phyloP scores from a whole-genome alignment of 1,140 invertebrate genomes.

The Drosophila sproati region DNA sequence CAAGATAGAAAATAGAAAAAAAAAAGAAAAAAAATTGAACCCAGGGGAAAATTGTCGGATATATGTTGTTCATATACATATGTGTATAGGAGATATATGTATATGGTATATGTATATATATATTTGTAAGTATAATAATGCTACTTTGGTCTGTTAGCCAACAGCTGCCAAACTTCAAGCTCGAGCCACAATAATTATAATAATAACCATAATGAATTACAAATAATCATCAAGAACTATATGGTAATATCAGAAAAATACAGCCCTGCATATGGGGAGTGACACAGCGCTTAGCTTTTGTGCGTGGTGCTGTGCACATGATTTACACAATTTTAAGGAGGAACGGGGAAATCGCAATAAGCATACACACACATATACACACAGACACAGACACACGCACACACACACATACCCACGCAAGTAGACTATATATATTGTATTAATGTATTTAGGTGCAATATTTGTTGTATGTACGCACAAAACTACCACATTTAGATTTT shows the following conservation, averaged over 20 bases:
- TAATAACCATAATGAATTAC: background rate
- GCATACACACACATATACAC: background rate
- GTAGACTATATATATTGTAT: background rate
- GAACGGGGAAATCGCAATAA: background rate
- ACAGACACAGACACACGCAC: background rate
- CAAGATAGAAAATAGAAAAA: background rate
- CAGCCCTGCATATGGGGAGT: slow-evolving; percentile 18
- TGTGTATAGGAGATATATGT: slow-evolving; percentile 3
- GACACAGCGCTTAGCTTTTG: slow-evolving; percentile 39
- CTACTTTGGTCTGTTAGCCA: slow-evolving; percentile 52
- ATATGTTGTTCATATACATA: slow-evolving; percentile 8
- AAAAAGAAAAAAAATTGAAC: slow-evolving; percentile 3
- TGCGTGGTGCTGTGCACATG: slow-evolving; percentile 14
- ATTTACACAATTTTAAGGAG: background rate
- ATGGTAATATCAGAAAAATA: slow-evolving; percentile 37
- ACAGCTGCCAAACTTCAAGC: slow-evolving; percentile 37
- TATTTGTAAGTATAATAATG: slow-evolving; percentile 29
- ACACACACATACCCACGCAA: background rate
- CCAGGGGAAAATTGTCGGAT: background rate
- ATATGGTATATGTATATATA: slow-evolving; percentile 1
- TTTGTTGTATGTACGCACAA: slow-evolving; percentile 9
- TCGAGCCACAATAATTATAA: slow-evolving; percentile 32
- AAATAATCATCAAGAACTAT: slow-evolving; percentile 16
- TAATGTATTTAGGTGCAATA: background rate
- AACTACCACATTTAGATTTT: slow-evolving; percentile 18